phyloP scores from a whole-genome alignment of 30 jellyfish, hydroid and myxozoan species.

The Nemopilema nomurai region DNA sequence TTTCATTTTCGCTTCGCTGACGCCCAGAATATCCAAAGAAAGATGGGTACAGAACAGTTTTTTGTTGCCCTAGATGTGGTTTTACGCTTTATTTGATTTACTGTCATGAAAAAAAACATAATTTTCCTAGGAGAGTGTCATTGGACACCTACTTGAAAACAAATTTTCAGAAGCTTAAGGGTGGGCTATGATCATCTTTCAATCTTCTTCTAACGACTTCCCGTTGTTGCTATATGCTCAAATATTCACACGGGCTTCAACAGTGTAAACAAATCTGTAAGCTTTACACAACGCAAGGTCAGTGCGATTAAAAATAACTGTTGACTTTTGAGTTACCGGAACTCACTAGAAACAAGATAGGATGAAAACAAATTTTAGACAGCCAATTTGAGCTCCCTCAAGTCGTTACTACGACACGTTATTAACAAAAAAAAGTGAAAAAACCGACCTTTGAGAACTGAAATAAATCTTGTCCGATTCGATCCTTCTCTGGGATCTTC shows the following conservation, averaged over 20 bases:
- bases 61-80: too few species aligned
- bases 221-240: background rate
- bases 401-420: too few species aligned
- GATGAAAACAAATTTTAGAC: background rate
- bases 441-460: conserved; percentile 76
- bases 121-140: too few species aligned
- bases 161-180: background rate
- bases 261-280: background rate
- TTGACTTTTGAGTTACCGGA: background rate
- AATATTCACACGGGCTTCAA: background rate
- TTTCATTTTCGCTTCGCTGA: background rate
- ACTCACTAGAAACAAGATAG: background rate
- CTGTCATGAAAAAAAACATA: background rate
- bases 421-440: too few species aligned
- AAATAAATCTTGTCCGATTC: conserved; percentile 80
- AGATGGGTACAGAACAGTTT: too few species aligned
- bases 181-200: background rate
- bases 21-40: background rate
- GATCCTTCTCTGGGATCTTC: conserved; percentile 91
- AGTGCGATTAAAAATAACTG: background rate
- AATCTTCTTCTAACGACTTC: background rate
- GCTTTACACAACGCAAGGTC: background rate
- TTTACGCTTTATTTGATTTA: background rate
- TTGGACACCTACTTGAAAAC: background rate
- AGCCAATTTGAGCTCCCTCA: too few species aligned